A percentile compares a stretch with the other conserved stretches of the same genome.
These are phyloP conservation scores for Stichopus horrens DNA, from an alignment of 53 echinoderm and acorn worm species.

Conservation along the genomic window DNA sequence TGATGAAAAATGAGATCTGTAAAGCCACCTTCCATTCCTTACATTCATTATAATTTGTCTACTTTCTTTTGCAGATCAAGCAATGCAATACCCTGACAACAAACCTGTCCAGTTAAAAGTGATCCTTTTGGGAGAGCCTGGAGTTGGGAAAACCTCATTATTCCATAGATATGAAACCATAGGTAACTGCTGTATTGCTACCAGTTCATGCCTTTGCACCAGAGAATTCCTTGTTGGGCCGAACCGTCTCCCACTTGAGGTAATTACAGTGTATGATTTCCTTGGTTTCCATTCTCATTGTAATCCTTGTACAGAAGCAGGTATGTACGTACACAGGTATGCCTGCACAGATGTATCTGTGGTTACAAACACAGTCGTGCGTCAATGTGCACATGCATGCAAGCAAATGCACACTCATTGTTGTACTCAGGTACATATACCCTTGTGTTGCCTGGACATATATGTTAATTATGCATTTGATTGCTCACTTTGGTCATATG, in stretches of 20 bases:
- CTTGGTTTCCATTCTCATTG: neutral
- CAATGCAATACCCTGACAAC: constrained; percentile 77
- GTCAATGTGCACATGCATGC: no score
- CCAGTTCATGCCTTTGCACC: constrained; percentile 68
- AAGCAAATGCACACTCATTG: no score
- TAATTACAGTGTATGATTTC: constrained; percentile 29
- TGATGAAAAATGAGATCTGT: no score
- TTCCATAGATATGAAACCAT: constrained; percentile 76
- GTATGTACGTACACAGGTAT: no score
- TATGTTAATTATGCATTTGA: no score
- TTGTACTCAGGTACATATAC: no score
- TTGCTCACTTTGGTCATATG: no score
- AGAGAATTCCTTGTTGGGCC: constrained; percentile 80
- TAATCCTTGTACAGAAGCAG: no score
- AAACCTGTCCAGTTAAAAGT: constrained; percentile 70
- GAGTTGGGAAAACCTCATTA: constrained; percentile 90
- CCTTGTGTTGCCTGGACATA: no score
- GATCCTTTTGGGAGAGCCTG: constrained; percentile 87
- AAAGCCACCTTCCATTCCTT: no score
- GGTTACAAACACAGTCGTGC: no score
- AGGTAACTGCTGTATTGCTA: constrained; percentile 67
- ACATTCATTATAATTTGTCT: neutral
- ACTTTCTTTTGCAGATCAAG: neutral
- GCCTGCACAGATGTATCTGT: no score
- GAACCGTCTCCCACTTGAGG: constrained; percentile 75